These are phyloP conservation scores for Aspidoscelis tigris DNA, from an alignment of 2,113 vertebrate species.

Conservation along the genomic window DNA sequence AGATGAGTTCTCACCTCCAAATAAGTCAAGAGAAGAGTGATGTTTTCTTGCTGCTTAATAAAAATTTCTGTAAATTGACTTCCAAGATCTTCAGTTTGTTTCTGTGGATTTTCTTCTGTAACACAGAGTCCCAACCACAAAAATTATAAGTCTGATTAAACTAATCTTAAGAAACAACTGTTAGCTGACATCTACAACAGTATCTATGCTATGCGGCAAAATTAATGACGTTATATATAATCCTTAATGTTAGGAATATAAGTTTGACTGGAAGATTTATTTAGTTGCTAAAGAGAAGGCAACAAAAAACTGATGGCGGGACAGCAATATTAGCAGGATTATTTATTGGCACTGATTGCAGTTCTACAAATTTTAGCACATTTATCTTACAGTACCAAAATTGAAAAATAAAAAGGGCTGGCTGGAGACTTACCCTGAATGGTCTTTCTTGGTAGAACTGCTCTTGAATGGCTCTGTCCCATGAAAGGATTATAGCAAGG, in stretches of 20 bases:
- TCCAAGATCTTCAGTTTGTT: conserved; percentile 89
- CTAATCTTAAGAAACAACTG: not conserved
- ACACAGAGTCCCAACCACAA: conserved; percentile 53
- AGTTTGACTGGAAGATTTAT: not conserved
- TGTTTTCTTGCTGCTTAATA: conserved; percentile 91
- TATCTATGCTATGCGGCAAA: not conserved
- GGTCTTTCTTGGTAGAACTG: too few relatives aligned
- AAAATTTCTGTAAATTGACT: conserved; percentile 93
- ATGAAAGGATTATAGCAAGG: too few relatives aligned
- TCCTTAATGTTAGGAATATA: not conserved
- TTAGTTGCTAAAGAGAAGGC: not conserved
- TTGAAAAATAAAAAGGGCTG: too few relatives aligned
- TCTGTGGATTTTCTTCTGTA: conserved; percentile 90
- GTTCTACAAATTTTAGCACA: too few relatives aligned
- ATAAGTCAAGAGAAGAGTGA: conserved; percentile 88
- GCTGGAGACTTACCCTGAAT: too few relatives aligned
- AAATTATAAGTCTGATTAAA: not conserved
- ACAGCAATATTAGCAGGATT: not conserved
- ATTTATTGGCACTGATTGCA: not conserved
- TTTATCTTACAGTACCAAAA: too few relatives aligned
- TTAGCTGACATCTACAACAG: not conserved
- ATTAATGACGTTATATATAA: not conserved
- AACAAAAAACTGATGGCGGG: not conserved
- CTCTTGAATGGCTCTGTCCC: too few relatives aligned
- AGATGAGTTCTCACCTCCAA: conserved; percentile 84